Base-by-base conservation (phyloP, 2,888 invertebrate species). In the Cylindroiulus punctatus region DNA sequence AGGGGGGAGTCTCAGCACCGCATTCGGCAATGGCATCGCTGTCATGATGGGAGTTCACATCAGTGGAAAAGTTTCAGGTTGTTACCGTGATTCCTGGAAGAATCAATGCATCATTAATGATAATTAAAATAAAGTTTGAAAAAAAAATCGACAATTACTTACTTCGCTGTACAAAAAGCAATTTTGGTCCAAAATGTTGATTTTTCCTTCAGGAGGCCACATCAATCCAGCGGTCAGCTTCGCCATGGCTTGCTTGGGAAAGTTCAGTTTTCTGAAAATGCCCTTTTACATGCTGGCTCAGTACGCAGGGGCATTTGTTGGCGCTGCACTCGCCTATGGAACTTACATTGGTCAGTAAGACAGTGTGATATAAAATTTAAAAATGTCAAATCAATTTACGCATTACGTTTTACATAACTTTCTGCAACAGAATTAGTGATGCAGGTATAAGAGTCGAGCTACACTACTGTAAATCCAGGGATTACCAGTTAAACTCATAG, bases 241-340 rank as follows among this genome's bases (percentile, higher is more conserved):
- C 76, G 89, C 89, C 88, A 90, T 90, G 88, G 87, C 89, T 87
- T 87, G 88, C 84, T 88, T 90, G 88, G 89, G 89, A 76, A 89
- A 89, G 86, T 88, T 90, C 57, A 87, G 88, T 26, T 88, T 88
- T 81, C 84, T 30, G 17, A 84, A 89, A 65, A 89, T 90, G 85
- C 86, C 89, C 8, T 87, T 89, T 85, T 92, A 91, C 88, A 89
- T 89, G 87, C 22, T 91, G 10, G 91, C 90, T 1, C 92, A 92
- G 88, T 91, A 91, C 87, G 87, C 90, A 4, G 92, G 91, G 4
- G 90, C 86, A 8, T 84, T 52, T 26, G 57, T 86, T 5, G 86
- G 44, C 3, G 84, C 52, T 19, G 65, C 36, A 10, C 17, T 86
- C 12, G 65, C 40, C 26, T 86, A 86, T 40, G 36, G 44, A 22